A percentile compares a stretch with the other conserved stretches of the same genome.
Conservation (phyloP, 2,797 vertebrate genomes). For the Hydrocynus forskahlii region DNA sequence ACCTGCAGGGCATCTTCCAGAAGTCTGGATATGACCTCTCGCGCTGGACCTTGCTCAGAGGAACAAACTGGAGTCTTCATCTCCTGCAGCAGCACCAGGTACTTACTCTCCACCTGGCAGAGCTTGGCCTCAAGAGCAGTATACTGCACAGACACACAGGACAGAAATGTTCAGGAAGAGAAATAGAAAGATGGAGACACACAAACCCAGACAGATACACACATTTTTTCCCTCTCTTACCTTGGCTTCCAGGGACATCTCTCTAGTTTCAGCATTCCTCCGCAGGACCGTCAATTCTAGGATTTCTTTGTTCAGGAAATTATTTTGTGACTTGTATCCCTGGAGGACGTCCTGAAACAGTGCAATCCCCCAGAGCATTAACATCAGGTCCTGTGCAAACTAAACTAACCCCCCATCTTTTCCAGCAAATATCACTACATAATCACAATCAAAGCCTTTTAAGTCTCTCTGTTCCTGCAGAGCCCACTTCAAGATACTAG, state of each 20-base stretch:
- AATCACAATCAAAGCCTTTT: neutral
- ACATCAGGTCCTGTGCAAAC: neutral
- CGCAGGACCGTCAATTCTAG: constrained; percentile 91
- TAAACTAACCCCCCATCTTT: neutral
- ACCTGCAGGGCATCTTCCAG: constrained; percentile 93
- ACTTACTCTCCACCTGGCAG: constrained; percentile 97
- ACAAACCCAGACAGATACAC: neutral
- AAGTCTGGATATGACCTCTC: constrained; percentile 88
- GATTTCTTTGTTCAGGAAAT: constrained; percentile 98
- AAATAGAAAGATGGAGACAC: neutral
- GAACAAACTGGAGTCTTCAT: constrained; percentile 90
- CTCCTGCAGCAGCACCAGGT: constrained; percentile 94
- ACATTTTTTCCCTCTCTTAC: constrained; percentile 66
- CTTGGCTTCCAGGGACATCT: constrained; percentile 90
- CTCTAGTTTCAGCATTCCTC: constrained; percentile 89
- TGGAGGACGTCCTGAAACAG: constrained; percentile 91
- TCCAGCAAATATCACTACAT: neutral
- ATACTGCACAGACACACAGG: constrained; percentile 73
- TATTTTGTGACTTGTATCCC: constrained; percentile 97
- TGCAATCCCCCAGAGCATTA: neutral
- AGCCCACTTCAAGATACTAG: neutral
- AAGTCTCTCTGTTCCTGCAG: neutral
- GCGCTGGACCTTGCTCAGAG: constrained; percentile 82
- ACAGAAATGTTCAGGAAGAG: neutral
- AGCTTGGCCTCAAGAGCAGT: constrained; percentile 92